Evolutionary conservation across 2,888 invertebrate species (phyloP), one percentile per base, ranked within the genome.

Genomic region (Agriopis marginaria): DNA sequence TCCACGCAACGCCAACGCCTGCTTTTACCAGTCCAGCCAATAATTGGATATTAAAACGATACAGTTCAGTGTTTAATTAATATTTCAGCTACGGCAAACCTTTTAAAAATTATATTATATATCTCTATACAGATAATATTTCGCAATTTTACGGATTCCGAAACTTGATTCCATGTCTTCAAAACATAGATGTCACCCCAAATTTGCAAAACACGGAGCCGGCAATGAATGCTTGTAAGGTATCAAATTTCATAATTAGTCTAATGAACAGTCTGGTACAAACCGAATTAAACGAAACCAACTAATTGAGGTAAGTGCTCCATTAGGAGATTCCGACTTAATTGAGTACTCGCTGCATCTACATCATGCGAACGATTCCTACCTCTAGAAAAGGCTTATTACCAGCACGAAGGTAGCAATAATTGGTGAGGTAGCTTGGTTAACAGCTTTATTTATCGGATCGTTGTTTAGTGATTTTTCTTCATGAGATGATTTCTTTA

Each of bases 301-400:
- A 62, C 44, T 68, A 63, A 69, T 69, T 56, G 50, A 61, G 64
- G 23, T 56, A 62, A 65, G 56, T 49, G 70, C 40, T 62, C 62
- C 61, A 65, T 65, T 65, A 61, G 45, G 32, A 55, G 65, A 69
- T 66, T 69, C 55, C 40, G 39, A 32, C 42, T 32, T 62, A 58
- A 70, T 70, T 62, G 53, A 58, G 23, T 44, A 7, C 61, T 58
- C 53, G 39, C 23, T 63, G 62, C 62, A 67, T 54, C 51, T 53
- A 59, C 50, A 55, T 12, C 55, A 56, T 32, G 45, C 59, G 39
- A 54, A n/a, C 23, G 54, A n/a, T n/a, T 39, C 14, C 10, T 53
- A 32, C 9, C 32, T 32, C 8, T 53, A 59, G n/a, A 53, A 54
- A 0, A 39, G 14, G 11, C 8, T 8, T 49, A 53, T 56, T 23